These are phyloP conservation scores for Cetoscarus ocellatus DNA, from an alignment of 2,797 vertebrate genomes.

Conservation along the genomic window DNA sequence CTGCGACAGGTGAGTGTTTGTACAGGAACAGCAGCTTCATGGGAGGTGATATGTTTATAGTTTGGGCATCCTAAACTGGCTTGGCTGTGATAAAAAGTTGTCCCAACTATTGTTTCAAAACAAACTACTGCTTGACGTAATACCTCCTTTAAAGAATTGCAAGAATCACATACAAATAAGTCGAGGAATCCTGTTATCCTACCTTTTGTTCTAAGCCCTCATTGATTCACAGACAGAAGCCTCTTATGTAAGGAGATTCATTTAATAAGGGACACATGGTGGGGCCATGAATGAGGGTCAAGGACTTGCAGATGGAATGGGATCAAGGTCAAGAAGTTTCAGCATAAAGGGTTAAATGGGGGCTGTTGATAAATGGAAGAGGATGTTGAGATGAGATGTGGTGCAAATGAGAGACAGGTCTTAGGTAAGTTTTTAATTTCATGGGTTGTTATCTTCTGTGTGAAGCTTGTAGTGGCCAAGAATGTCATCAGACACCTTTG, in stretches of 20 bases:
- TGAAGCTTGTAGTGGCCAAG: too few species aligned
- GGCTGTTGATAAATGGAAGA: background rate
- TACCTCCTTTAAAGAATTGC: too few species aligned
- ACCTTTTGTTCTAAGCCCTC: background rate
- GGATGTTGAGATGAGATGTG: background rate
- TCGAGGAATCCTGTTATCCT: too few species aligned
- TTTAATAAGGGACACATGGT: slow-evolving; percentile 1
- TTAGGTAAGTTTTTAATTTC: background rate
- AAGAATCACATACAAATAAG: too few species aligned
- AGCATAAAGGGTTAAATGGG: background rate
- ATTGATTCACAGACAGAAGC: slow-evolving; percentile 3
- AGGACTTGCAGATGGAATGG: background rate
- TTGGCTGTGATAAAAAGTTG: too few species aligned
- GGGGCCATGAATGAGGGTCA: slow-evolving; percentile 22
- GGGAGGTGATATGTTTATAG: too few species aligned
- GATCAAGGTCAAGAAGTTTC: slow-evolving; percentile 18
- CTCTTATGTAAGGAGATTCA: slow-evolving; percentile 8
- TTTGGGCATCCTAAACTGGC: background rate
- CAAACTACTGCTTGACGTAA: too few species aligned
- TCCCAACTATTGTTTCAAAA: too few species aligned
- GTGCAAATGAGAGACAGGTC: background rate
- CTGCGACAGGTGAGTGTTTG: slow-evolving; percentile 92
- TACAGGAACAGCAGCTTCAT: background rate
- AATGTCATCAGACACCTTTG: too few species aligned
- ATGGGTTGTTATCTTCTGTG: background rate